Percentiles rank a stretch among this genome's conserved stretches.
Evolutionary conservation across 2,113 vertebrate species (phyloP).

Genomic region (Tachycineta bicolor): DNA sequence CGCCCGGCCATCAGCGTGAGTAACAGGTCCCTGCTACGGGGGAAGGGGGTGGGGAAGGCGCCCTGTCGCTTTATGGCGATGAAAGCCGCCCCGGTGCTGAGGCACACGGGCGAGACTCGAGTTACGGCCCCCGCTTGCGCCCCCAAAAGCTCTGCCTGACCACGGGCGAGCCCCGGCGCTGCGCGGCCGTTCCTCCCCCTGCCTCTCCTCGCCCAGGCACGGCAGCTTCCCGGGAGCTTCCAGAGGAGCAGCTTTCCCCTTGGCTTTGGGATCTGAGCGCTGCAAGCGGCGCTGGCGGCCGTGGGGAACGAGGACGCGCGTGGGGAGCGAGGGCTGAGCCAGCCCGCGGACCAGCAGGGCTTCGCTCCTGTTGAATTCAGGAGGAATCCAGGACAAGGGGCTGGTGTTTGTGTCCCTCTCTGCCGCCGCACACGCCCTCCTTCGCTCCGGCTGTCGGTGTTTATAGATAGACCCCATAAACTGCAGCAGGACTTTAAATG

Average conservation of each 20-base stretch:
- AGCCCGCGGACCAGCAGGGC: not conserved
- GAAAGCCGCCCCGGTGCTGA: not conserved
- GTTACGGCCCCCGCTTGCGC: not conserved
- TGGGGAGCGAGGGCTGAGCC: not conserved
- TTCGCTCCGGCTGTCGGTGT: not conserved
- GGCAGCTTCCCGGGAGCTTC: not conserved
- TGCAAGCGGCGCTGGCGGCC: not conserved
- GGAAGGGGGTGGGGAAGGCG: not conserved
- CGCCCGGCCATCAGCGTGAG: not conserved
- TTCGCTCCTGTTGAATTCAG: not conserved
- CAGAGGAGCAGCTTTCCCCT: not conserved
- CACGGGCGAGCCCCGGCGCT: not conserved
- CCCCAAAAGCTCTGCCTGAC: not conserved
- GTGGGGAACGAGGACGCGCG: rapidly evolving
- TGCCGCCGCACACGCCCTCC: not conserved
- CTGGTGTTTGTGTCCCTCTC: not conserved
- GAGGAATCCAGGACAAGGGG: not conserved
- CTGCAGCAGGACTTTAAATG: not conserved
- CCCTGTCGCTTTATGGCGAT: not conserved
- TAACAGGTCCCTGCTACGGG: not conserved
- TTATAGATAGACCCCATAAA: not conserved
- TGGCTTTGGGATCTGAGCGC: not conserved
- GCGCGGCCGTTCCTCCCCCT: not conserved
- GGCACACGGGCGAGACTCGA: not conserved
- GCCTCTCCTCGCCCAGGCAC: not conserved